Percentiles rank a stretch among this genome's conserved stretches.
Conservation (phyloP, 2,113 vertebrate genomes). For the Dendrocopos noguchii region DNA sequence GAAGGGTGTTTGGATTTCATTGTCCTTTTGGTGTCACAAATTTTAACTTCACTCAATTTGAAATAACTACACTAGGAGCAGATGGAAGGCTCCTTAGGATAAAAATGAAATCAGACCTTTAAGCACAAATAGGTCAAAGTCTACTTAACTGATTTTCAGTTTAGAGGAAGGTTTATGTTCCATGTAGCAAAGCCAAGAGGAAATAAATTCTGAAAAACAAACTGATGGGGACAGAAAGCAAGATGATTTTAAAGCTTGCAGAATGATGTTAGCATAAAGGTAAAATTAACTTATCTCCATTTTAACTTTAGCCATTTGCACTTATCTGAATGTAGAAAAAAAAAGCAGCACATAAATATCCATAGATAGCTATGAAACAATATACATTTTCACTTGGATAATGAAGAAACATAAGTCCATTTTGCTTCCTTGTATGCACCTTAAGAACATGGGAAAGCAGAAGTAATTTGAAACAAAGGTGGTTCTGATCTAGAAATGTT, state of each 20-base stretch:
- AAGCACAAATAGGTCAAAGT: not conserved
- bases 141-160: not conserved
- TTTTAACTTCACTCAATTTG: not conserved
- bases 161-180: not conserved
- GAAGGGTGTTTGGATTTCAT: not conserved
- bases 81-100: not conserved
- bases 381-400: not conserved
- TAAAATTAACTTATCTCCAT: not conserved
- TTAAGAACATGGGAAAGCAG: not conserved
- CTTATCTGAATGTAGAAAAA: not conserved
- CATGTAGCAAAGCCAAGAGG: not conserved
- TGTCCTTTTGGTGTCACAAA: not conserved
- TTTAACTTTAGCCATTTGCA: not conserved
- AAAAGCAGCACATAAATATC: not conserved
- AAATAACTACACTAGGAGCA: not conserved
- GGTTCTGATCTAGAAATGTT: not conserved
- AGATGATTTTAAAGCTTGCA: not conserved
- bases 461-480: not conserved
- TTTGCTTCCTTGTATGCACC: not conserved
- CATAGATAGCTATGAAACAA: not conserved
- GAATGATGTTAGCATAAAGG: not conserved
- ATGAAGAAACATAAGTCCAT: not conserved
- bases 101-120: not conserved
- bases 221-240: not conserved
- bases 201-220: slow-evolving; percentile 13